Evolutionary conservation across 2,113 vertebrate genomes (phyloP), one percentile per base, ranked within the genome.

Genomic region (Telmatochromis sp.): DNA sequence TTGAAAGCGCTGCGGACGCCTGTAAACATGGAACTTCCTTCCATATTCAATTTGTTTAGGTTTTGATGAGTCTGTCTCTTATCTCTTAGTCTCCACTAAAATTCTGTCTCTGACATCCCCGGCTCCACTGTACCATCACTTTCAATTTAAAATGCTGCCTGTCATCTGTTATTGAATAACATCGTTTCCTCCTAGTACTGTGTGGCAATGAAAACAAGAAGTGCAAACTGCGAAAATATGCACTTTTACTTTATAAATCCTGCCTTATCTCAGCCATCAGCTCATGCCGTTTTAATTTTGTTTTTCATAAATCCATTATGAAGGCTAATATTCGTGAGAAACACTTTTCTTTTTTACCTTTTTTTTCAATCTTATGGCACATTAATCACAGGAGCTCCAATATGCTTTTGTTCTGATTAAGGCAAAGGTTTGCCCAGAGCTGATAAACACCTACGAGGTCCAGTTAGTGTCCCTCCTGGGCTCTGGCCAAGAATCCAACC

Each of bases 301-400:
- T 80, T 91, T 91, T 88, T 91, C 73, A 87, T 81, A 49, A 86
- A 95, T 91, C 89, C 83, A 93, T 94, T 91, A 93, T 57, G 47
- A 89, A 94, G 89, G 84, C 84, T 86, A 91, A 95, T 93, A 91
- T 91, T 90, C 84, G 37, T 82, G 88, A 87, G 87, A 89, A 94
- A 92, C 63, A 84, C 87, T 90, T 90, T 86, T 40, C 7, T 13
- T 45, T 37, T 19, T 35, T 33, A 9, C 13, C 13, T 54, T 80
- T 57, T 17, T 31, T 9, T 9, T 40, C 49, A 81, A 80, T 83
- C 80, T 85, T 81, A 87, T 37, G 79, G 60, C 45, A 83, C 92
- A 93, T 95, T 94, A 92, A 95, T 95, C 93, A 94, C 86, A 79
- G 33, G 47, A 73, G 40, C 85, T 92, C 88, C 95, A 93, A 95